Conservation (phyloP, 2,113 vertebrate genomes). For the Chrysemys picta region DNA sequence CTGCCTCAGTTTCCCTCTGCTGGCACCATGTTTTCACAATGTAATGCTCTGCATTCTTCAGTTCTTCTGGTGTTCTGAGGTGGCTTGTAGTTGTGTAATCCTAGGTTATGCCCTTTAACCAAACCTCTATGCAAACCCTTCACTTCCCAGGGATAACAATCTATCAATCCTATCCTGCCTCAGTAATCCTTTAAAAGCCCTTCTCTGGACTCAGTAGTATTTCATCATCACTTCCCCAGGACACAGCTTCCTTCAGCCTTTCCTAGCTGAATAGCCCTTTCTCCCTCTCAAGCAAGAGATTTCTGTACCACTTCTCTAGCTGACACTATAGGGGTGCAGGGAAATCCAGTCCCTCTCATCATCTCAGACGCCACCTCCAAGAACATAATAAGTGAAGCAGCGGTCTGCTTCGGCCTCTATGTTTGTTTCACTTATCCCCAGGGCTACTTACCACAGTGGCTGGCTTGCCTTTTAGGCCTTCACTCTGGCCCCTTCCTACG, state of each 20-base stretch:
- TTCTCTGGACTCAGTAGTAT: neutral
- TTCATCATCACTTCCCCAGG: neutral
- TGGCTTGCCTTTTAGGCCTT: neutral
- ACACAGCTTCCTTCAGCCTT: neutral
- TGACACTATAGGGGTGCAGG: neutral
- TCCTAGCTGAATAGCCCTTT: neutral
- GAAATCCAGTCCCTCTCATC: neutral
- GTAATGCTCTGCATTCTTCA: neutral
- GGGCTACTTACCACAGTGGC: neutral
- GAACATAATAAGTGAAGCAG: too few species aligned
- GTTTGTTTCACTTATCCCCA: neutral
- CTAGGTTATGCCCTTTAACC: neutral
- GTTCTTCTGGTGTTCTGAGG: accelerated
- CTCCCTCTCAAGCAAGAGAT: neutral
- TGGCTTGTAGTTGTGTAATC: neutral
- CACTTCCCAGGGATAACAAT: neutral
- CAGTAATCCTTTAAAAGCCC: neutral
- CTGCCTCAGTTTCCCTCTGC: neutral
- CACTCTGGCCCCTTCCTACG: neutral
- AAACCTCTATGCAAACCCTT: neutral
- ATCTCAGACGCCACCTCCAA: neutral
- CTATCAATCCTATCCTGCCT: neutral
- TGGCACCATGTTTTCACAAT: accelerated
- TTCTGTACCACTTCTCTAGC: neutral
- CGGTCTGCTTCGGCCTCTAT: neutral